Base-by-base conservation (phyloP, 1,140 invertebrate genomes). In the Epicauta chinensis region DNA sequence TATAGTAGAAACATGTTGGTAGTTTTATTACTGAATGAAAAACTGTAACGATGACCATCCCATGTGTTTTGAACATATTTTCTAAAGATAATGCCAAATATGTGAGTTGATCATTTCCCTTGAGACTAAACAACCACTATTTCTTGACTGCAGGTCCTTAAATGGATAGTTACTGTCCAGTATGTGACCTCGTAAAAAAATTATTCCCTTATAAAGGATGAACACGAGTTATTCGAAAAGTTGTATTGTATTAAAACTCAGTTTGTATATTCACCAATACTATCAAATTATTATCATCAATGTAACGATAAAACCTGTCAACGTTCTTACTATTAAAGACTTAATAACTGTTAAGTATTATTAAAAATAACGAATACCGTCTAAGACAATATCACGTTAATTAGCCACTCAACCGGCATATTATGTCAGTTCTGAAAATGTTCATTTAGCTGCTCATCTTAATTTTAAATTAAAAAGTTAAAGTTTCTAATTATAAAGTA, bases 141-240 rank as follows among this genome's bases (percentile, higher is more conserved):
- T 54, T 62, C 47, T 49, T 51, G 53, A 60, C 53, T 53, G 52
- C 53, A 59, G 58, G 50, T 62, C 60, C 54, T 62, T 62, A 62
- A 64, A 62, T 60, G 55, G 60, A 62, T 62, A 64, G 60, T 64
- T 60, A 64, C 57, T 64, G 60, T 53, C 58, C 58, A 62, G 53
- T 42, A 51, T 62, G 58, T 57, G 60, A 64, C 53, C 60, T 49
- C 58, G 55, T 64, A 60, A 62, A 64, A 64, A 64, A 58, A 64
- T 64, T 62, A 62, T 64, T 51, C 54, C 53, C 56, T 60, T 62
- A 60, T 60, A 57, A 57, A 57, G 52, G 56, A 48, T n/a, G n/a
- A n/a, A n/a, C n/a, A n/a, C n/a, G n/a, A n/a, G n/a, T n/a, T n/a
- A n/a, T n/a, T n/a, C n/a, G n/a, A n/a, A n/a, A n/a, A n/a, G n/a